These are phyloP conservation scores for Diachrysia chrysitis DNA, from an alignment of 2,888 invertebrate genomes.

Conservation along the genomic window DNA sequence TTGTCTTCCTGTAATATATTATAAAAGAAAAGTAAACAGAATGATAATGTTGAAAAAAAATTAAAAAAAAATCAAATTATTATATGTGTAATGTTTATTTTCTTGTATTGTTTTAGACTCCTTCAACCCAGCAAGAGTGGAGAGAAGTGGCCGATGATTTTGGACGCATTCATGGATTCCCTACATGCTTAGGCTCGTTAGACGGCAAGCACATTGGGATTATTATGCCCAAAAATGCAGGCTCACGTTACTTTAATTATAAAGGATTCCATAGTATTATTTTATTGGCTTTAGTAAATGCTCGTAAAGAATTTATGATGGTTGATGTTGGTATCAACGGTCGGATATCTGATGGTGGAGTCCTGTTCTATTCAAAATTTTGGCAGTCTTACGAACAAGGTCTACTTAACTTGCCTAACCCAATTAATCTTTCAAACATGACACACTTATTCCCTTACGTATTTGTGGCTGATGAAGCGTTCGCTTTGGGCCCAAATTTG, in stretches of 20 bases:
- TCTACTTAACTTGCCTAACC: conserved; percentile 10
- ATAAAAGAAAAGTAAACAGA: not conserved
- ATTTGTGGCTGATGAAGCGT: conserved; percentile 6
- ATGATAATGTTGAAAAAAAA: not conserved
- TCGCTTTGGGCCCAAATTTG: conserved; percentile 5
- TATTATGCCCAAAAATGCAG: not conserved
- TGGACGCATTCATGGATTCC: conserved; percentile 7
- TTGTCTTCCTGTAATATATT: too few relatives aligned
- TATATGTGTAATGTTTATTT: not conserved
- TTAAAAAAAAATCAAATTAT: not conserved
- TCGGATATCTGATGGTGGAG: not conserved
- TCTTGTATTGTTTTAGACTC: conserved; percentile 3
- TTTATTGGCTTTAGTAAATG: conserved; percentile 14
- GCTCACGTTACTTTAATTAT: conserved; percentile 1
- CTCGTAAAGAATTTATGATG: conserved; percentile 15
- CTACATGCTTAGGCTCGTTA: not conserved
- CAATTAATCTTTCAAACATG: conserved; percentile 3
- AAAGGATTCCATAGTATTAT: conserved; percentile 10
- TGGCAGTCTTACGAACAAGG: conserved; percentile 11
- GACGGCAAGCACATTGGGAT: conserved; percentile 11
- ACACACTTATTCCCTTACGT: conserved; percentile 10
- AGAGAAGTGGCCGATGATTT: conserved; percentile 11
- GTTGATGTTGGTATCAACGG: conserved; percentile 15
- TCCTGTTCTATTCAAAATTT: conserved; percentile 17
- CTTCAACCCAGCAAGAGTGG: conserved; percentile 6